Conservation (phyloP, 1,140 invertebrate species). For the Whitmania pigra region DNA sequence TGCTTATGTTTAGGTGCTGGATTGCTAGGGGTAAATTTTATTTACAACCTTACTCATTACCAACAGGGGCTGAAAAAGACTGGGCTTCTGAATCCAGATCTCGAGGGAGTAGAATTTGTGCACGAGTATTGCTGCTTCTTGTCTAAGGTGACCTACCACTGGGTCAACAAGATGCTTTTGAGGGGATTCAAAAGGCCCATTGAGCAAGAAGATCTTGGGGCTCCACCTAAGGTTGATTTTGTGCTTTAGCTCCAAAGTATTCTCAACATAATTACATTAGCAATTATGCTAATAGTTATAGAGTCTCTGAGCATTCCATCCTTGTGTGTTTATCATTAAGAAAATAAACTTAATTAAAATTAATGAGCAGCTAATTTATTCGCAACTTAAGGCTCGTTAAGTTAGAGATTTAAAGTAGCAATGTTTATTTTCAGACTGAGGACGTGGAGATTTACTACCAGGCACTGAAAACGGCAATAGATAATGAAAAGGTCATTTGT, state of each 20-base stretch:
- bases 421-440: background rate
- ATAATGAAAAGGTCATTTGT: background rate
- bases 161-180: slow-evolving; percentile 5
- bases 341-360: background rate
- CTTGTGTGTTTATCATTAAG: no score
- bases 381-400: no score
- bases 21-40: no score
- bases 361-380: background rate
- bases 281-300: no score
- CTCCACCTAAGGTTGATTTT: background rate
- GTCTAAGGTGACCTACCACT: background rate
- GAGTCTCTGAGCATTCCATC: no score
- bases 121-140: background rate
- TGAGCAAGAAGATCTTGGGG: background rate
- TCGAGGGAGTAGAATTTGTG: background rate
- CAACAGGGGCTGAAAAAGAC: no score
- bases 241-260: background rate
- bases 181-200: background rate
- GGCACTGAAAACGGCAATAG: background rate
- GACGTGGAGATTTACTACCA: background rate
- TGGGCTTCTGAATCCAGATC: no score
- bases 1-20: no score
- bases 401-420: no score
- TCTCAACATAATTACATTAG: no score
- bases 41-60: no score